Evolutionary conservation across 2,888 invertebrate genomes (phyloP), one percentile per base, ranked within the genome.

Genomic region (Autographa gamma): DNA sequence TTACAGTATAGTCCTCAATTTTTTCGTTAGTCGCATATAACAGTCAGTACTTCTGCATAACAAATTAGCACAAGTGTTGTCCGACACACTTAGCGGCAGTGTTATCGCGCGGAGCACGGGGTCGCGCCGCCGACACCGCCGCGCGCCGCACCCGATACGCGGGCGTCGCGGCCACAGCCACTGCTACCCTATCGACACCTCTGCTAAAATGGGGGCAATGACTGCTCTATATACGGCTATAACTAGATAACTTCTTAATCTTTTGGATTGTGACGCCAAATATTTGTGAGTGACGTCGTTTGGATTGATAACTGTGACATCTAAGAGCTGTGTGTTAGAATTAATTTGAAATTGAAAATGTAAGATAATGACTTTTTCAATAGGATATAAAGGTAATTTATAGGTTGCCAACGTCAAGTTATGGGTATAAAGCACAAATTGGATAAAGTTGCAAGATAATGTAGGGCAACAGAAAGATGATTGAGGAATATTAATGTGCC

Each of bases 141-240:
- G 48, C 71, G 60, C 63, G 54, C 67, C 54, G 19, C 61, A 25
- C 25, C 60, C 19, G 62, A 25, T 63, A 58, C 56, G 31, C 18
- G 34, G 38, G n/a, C n/a, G n/a, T n/a, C n/a, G n/a, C n/a, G n/a
- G 61, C 59, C 60, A 71, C 62, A 58, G 54, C 66, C 31, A 63
- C 54, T 38, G 43, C 34, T 7, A 64, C 59, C 68, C 66, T 6
- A 19, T 59, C 70, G 69, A 68, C 61, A 66, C 60, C 54, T 56
- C 58, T 14, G 58, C 52, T 66, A 73, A 48, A 79, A 69, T 71
- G 32, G 11, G 69, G 63, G 32, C 63, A 74, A 38, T 63, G 74
- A 80, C 77, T 77, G 74, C 65, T 79, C 67, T 66, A 61, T 73
- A 69, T 19, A 32, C 16, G 34, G 34, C 8, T 8, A 25, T 25